Conservation (phyloP, 2,113 vertebrate genomes). For the Chloropsis cyanopogon region DNA sequence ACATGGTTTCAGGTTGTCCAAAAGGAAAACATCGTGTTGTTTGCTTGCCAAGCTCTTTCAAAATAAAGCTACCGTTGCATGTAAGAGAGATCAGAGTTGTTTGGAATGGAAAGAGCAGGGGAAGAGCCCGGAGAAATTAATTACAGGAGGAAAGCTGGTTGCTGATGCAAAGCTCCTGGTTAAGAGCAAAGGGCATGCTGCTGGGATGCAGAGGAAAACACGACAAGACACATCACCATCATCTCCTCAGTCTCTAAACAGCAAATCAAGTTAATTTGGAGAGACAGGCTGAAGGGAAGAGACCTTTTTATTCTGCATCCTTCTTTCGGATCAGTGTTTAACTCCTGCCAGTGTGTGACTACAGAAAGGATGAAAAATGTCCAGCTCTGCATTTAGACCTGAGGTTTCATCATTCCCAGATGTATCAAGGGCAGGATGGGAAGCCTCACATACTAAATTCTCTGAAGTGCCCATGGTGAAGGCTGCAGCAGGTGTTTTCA, state of each 20-base stretch:
- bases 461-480: not conserved
- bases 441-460: not conserved
- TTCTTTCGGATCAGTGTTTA: not conserved
- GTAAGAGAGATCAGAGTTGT: not conserved
- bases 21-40: not conserved
- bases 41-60: not conserved
- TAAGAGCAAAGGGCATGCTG: not conserved
- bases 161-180: not conserved
- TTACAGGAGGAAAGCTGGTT: not conserved
- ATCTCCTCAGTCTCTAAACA: not conserved
- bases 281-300: constrained; percentile 21
- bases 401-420: not conserved
- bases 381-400: not conserved
- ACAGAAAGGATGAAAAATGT: not conserved
- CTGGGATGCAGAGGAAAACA: not conserved
- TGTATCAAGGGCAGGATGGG: not conserved
- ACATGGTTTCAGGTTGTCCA: not conserved
- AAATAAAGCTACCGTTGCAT: not conserved
- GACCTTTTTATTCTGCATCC: not conserved
- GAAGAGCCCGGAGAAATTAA: not conserved
- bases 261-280: not conserved
- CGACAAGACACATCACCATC: not conserved
- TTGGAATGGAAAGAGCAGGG: not conserved
- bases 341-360: not conserved
- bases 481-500: not conserved